These are phyloP conservation scores for Byasa hedistus DNA, from an alignment of 2,888 invertebrate genomes.

Conservation along the genomic window DNA sequence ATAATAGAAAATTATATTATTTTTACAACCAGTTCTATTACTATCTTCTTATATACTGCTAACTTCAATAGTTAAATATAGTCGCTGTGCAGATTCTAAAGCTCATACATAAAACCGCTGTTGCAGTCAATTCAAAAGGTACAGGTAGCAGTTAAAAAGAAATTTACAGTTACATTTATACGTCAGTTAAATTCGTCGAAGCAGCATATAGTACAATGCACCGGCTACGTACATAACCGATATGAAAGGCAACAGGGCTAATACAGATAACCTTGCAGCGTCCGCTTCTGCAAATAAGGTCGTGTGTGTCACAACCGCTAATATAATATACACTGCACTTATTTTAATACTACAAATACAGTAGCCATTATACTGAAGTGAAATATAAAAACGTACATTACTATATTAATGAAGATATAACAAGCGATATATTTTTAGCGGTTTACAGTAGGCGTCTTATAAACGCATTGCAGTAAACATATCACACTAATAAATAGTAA, in stretches of 20 bases:
- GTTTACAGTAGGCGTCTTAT: no score
- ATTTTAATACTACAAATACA: constrained; percentile 4
- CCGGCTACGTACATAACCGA: constrained; percentile 27
- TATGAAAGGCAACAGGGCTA: constrained; percentile 31
- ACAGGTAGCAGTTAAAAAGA: not conserved
- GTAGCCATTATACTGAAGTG: not conserved
- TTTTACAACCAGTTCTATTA: no score
- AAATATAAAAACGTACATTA: no score
- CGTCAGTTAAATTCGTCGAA: constrained; percentile 10
- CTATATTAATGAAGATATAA: not conserved
- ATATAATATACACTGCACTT: constrained; percentile 13
- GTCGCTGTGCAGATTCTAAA: no score
- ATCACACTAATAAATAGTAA: no score
- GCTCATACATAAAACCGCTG: no score
- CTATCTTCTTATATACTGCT: no score
- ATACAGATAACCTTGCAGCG: constrained; percentile 55
- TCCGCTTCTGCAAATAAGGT: constrained; percentile 59
- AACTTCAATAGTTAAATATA: no score
- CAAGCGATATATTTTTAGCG: not conserved
- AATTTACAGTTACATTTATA: constrained; percentile 4
- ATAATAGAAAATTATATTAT: no score
- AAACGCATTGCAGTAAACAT: no score
- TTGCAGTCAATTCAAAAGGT: not conserved
- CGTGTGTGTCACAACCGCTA: constrained; percentile 50
- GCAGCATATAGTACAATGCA: constrained; percentile 15